Conservation (phyloP, 2,113 vertebrate genomes). For the Excalfactoria chinensis region DNA sequence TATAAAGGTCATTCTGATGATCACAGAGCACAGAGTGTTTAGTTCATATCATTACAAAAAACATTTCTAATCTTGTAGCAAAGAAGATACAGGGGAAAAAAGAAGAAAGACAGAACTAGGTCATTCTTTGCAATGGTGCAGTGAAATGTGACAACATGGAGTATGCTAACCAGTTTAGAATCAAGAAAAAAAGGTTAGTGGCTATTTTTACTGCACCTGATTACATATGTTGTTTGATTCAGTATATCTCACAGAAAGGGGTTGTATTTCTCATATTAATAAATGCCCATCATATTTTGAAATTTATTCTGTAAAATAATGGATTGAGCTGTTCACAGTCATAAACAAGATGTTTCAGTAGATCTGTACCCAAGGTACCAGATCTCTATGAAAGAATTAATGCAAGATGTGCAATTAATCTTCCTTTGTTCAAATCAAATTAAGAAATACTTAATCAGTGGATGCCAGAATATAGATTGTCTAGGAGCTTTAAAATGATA, state of each 20-base stretch:
- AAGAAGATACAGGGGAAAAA: background rate
- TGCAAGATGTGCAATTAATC: conserved; percentile 31
- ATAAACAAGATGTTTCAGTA: background rate
- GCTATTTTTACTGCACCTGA: background rate
- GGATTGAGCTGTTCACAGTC: background rate
- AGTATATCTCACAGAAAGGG: background rate
- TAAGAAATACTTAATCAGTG: background rate
- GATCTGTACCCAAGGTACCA: background rate
- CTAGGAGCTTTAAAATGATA: background rate
- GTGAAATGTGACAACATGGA: conserved; percentile 5
- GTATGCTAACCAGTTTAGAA: conserved; percentile 6
- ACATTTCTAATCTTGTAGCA: background rate
- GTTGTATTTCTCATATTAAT: background rate
- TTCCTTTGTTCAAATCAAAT: conserved; percentile 39
- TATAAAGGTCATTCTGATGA: conserved; percentile 15
- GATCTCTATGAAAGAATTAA: background rate
- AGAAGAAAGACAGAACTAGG: conserved; percentile 62
- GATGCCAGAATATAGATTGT: background rate
- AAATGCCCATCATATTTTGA: background rate
- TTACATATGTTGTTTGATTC: background rate
- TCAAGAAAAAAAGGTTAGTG: background rate
- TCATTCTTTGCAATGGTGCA: conserved; percentile 18
- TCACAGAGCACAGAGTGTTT: background rate
- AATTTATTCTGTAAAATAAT: conserved; percentile 18
- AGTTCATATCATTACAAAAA: conserved; percentile 48